Base-by-base conservation (phyloP, 2,797 vertebrate species). In the Jordanella pulchra region DNA sequence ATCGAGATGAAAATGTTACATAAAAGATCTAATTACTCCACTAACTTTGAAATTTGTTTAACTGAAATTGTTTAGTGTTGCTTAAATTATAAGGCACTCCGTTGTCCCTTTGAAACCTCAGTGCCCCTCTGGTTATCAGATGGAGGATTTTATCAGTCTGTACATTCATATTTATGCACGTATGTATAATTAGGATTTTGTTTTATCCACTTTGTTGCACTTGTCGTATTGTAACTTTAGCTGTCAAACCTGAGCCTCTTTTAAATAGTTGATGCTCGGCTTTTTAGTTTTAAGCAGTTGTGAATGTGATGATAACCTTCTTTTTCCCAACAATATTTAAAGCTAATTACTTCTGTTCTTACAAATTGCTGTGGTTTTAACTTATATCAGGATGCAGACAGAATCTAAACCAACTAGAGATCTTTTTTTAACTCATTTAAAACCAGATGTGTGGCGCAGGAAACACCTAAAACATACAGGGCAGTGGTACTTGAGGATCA, bases 61-160 rank as follows among this genome's bases (percentile, higher is more conserved):
- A 83, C 80, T 72, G 76, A 76, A 86, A 78, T 78, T 84, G 83
- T 78, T 84, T 64, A 68, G 67, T 64, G 56, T 81, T 67, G 69
- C 72, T 81, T 72, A 73, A 75, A 87, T 70, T 67, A 84, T 68
- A 72, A 84, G 69, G 69, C 60, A 53, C 71, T 82, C 73, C 78
- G 79, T 82, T 87, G 82, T 83, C 76, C 53, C 75, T 32, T 51
- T 32, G 78, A 75, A 91, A 89, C 74, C 80, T 74, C 58, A 15
- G 60, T 69, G 78, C 71, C 84, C 79, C 89, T 86, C 84, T 88
- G 86, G 88, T 39, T 28, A 75, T 78, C 72, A 80, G 71, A 84
- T 63, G 56, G 56, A 71, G 77, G 80, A 81, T 88, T 90, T 88
- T 55, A 65, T n/a, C 75, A 25, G 69, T 54, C 69, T 39, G 35